Evolutionary conservation across 2,113 vertebrate genomes (phyloP).

Genomic region (Stigmatopora argus): DNA sequence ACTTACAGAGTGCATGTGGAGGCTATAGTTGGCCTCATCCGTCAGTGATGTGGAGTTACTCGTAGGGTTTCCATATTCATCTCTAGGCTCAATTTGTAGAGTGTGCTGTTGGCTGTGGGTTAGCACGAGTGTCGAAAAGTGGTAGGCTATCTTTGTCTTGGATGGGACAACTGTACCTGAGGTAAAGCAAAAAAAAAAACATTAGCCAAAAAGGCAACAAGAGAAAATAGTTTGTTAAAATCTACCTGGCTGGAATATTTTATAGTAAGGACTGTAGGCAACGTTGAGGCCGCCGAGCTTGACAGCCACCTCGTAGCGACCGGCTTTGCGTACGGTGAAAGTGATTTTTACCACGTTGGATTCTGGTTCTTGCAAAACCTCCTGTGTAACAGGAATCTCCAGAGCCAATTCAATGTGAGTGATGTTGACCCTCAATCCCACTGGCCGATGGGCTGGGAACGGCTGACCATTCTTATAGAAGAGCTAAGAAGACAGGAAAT

Average conservation of each 20-base stretch:
- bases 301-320: constrained; percentile 90
- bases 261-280: constrained; percentile 95
- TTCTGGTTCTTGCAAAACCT: constrained; percentile 87
- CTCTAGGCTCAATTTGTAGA: constrained; percentile 90
- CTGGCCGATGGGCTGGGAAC: constrained; percentile 85
- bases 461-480: constrained; percentile 97
- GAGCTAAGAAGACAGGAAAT: constrained; percentile 69
- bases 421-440: constrained; percentile 91
- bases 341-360: constrained; percentile 92
- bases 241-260: constrained; percentile 94
- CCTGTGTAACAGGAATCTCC: constrained; percentile 94
- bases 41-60: constrained; percentile 84
- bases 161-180: constrained; percentile 92
- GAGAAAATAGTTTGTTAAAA: not conserved
- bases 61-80: constrained; percentile 95
- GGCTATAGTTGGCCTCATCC: constrained; percentile 86
- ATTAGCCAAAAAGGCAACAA: not conserved
- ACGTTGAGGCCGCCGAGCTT: constrained; percentile 93
- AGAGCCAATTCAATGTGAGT: constrained; percentile 90
- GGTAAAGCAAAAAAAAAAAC: constrained; percentile 33
- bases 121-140: constrained; percentile 96
- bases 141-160: constrained; percentile 95
- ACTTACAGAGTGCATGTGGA: constrained; percentile 73
- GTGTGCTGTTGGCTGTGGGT: constrained; percentile 88
- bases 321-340: constrained; percentile 95